phyloP scores from a whole-genome alignment of 1,140 invertebrate genomes.

The Sinonovacula constricta region DNA sequence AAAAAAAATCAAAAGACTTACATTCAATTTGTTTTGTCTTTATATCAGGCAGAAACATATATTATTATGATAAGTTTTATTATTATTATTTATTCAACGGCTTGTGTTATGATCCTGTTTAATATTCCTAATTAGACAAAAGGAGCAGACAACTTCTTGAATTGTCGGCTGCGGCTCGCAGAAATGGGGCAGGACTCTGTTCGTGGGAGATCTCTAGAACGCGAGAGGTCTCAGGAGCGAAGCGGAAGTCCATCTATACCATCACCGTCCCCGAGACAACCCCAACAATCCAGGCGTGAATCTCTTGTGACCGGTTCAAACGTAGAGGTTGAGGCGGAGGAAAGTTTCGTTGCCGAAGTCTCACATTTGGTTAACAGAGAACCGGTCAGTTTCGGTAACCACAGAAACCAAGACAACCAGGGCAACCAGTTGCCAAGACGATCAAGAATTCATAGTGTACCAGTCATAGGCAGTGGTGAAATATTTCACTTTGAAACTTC shows the following conservation, averaged over 20 bases:
- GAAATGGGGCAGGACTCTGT: constrained; percentile 34
- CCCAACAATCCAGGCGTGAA: not conserved
- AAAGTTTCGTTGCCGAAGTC: constrained; percentile 30
- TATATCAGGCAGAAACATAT: no score
- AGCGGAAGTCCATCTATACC: constrained; percentile 21
- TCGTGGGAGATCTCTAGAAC: constrained; percentile 40
- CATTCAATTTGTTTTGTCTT: no score
- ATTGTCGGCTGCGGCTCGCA: constrained; percentile 38
- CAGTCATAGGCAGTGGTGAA: constrained; percentile 2
- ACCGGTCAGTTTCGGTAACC: constrained; percentile 36
- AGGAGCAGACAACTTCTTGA: constrained; percentile 17
- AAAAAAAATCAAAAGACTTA: no score
- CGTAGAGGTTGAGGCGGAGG: constrained; percentile 18
- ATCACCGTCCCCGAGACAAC: constrained; percentile 18
- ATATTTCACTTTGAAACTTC: constrained; percentile 8
- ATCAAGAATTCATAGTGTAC: constrained; percentile 31
- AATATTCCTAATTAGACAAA: no score
- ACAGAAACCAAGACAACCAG: no score
- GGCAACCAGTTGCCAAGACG: constrained; percentile 17
- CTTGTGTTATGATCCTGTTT: no score
- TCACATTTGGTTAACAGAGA: constrained; percentile 28
- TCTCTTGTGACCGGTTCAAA: not conserved
- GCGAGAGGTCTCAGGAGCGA: constrained; percentile 41
- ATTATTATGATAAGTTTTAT: no score
- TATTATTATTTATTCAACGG: no score